A percentile compares a stretch with the other conserved stretches of the same genome.
phyloP scores from a whole-genome alignment of 2,888 invertebrate species.

The Cephus spinipes region DNA sequence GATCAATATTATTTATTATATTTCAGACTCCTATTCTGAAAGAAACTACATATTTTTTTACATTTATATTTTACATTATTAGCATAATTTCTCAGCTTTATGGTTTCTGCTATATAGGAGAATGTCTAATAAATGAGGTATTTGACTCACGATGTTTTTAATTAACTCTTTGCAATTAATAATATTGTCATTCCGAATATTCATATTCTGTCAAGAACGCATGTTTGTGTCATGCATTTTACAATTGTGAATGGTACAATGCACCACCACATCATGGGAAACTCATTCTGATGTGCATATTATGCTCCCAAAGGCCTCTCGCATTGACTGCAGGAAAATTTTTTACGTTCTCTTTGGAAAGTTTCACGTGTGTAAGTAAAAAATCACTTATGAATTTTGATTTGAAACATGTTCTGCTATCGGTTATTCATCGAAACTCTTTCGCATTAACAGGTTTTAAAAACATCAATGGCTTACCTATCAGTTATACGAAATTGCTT shows the following conservation, averaged over 20 bases:
- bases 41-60: too few relatives aligned
- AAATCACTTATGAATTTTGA: too few relatives aligned
- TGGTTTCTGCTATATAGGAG: conserved; percentile 35
- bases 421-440: neutral
- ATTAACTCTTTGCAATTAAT: too few relatives aligned
- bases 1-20: too few relatives aligned
- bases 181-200: conserved; percentile 1
- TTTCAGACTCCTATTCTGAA: too few relatives aligned
- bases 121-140: conserved; percentile 36
- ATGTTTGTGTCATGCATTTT: conserved; percentile 66
- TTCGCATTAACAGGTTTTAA: conserved; percentile 11
- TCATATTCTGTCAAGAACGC: conserved; percentile 57
- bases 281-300: conserved; percentile 66
- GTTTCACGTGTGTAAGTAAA: conserved; percentile 67
- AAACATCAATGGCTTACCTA: conserved; percentile 14
- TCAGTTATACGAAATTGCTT: conserved; percentile 12
- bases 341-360: conserved; percentile 67
- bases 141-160: too few relatives aligned
- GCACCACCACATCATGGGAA: conserved; percentile 58
- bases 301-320: conserved; percentile 68
- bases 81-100: too few relatives aligned
- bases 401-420: too few relatives aligned
- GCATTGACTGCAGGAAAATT: conserved; percentile 68
- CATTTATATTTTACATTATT: too few relatives aligned
- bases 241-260: conserved; percentile 66